Base-by-base conservation (phyloP, 2,797 vertebrate species). In the Acanthurus tractus region DNA sequence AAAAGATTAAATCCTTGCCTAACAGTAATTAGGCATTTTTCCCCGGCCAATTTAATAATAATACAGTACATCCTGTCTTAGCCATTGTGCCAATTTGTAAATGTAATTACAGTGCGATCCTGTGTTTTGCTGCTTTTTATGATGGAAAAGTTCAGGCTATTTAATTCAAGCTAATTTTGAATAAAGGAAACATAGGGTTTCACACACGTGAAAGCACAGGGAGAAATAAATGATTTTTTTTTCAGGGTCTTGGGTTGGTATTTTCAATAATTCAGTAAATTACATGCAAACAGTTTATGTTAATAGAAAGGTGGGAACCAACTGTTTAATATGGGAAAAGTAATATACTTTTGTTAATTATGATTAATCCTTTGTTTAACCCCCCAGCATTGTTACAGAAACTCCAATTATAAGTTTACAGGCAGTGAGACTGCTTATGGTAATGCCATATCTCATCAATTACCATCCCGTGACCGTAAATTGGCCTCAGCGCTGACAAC, bases 381-480 rank as follows among this genome's bases (percentile, higher is more conserved):
- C 91, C 86, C 80, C 46, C 81, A 63, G 83, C 91, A 91, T 92
- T 90, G 90, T 90, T 87, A 92, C 90, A 90, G 92, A 93, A 94
- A 94, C 87, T 93, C 89, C 90, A 93, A 93, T 94, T 94, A 94
- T 90, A 92, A 93, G 92, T 93, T 92, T 93, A 91, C 92, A 91
- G 92, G 90, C 89, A 84, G 87, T 86, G 87, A 84, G 87, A 81
- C 88, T 90, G 92, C 90, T 93, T 91, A 92, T 92, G 91, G 90
- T 91, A 89, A 91, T 86, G 89, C 89, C 89, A 89, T 89, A 93
- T 92, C 92, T 91, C 89, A 92, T 93, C 93, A 93, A 93, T 93
- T 93, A 93, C 84, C 82, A 56, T 90, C 75, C 88, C 66, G 81
- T 92, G 92, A 93, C 89, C 91, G 65, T 86, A 90, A 90, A 92